Conservation (phyloP, 2,888 invertebrate species). For the Alloplasta piceator region DNA sequence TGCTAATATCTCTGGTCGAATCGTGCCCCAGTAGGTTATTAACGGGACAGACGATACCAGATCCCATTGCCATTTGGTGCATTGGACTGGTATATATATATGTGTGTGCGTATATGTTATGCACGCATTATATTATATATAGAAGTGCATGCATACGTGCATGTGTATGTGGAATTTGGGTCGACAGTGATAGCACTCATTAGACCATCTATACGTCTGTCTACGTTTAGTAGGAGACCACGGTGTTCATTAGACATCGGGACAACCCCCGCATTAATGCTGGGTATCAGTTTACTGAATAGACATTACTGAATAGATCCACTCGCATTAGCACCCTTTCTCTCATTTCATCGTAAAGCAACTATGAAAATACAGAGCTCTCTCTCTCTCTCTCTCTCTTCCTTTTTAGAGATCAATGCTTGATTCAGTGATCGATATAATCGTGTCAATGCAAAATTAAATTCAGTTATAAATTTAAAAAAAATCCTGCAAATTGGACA, state of each 20-base stretch:
- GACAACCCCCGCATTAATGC: constrained; percentile 57
- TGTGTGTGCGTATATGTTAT: constrained; percentile 7
- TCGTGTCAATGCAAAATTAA: constrained; percentile 20
- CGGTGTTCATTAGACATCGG: constrained; percentile 65
- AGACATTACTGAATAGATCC: constrained; percentile 63
- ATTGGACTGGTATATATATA: background rate
- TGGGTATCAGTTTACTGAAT: constrained; percentile 62
- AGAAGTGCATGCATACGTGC: background rate
- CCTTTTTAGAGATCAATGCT: constrained; percentile 55
- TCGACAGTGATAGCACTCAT: constrained; percentile 67
- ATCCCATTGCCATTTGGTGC: constrained; percentile 33
- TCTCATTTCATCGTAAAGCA: constrained; percentile 35
- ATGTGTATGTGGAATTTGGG: constrained; percentile 25
- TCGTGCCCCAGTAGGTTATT: constrained; percentile 58
- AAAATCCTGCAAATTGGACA: no score
- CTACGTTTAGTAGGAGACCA: constrained; percentile 48
- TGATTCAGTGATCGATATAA: constrained; percentile 56
- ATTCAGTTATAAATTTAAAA: background rate
- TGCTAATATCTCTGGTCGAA: constrained; percentile 59
- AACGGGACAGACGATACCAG: constrained; percentile 50
- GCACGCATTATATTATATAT: constrained; percentile 12
- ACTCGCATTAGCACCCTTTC: constrained; percentile 59
- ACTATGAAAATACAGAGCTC: constrained; percentile 42
- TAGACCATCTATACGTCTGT: constrained; percentile 67
- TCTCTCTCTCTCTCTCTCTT: background rate